These are phyloP conservation scores for Neotoxoptera formosana DNA, from an alignment of 1,140 invertebrate genomes.

Conservation along the genomic window DNA sequence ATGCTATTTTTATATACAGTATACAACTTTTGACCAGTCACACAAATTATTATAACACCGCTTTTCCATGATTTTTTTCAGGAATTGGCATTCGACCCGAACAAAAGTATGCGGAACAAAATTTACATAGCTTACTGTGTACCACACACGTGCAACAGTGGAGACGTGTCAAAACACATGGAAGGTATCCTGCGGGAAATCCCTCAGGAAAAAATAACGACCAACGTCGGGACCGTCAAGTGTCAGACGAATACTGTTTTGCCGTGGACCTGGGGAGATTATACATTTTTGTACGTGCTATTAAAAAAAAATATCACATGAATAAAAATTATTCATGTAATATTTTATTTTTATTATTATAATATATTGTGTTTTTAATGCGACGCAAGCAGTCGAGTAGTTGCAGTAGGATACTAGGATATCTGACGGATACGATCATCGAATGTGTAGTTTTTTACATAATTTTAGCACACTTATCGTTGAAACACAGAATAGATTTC, in stretches of 20 bases:
- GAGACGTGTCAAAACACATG: conserved; percentile 22
- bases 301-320: neutral
- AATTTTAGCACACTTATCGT: neutral
- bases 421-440: neutral
- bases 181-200: conserved; percentile 9
- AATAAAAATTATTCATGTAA: neutral
- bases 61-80: neutral
- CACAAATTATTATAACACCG: neutral
- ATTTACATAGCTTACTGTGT: conserved; percentile 58
- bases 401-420: neutral
- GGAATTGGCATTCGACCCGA: conserved; percentile 55
- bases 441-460: neutral
- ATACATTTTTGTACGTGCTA: conserved; percentile 48
- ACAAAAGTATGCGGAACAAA: conserved; percentile 53
- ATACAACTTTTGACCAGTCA: neutral
- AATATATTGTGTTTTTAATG: neutral
- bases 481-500: neutral
- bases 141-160: conserved; percentile 49
- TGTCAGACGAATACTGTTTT: conserved; percentile 44
- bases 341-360: neutral
- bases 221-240: conserved; percentile 22
- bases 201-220: conserved; percentile 18
- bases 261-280: conserved; percentile 45
- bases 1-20: neutral
- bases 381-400: neutral